A percentile compares a stretch with the other conserved stretches of the same genome.
Evolutionary conservation across 2,797 vertebrate genomes (phyloP).

Genomic region (Hipposideros larvatus): DNA sequence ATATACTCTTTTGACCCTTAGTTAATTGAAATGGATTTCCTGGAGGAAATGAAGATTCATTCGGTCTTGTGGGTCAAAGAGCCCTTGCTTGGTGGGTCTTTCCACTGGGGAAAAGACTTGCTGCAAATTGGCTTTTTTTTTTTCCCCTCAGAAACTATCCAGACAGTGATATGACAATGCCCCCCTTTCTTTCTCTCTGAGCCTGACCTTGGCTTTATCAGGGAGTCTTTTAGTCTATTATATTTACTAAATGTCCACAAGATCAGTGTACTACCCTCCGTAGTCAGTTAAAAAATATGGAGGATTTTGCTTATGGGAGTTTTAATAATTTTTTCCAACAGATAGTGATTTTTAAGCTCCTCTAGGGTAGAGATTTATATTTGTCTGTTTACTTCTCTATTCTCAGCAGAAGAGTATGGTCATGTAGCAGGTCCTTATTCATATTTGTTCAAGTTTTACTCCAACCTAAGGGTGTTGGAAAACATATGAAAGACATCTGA

Average conservation of each 20-base stretch:
- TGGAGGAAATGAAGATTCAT: neutral
- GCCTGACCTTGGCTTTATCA: neutral
- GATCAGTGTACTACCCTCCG: too few species aligned
- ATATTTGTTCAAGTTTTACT: neutral
- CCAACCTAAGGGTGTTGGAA: neutral
- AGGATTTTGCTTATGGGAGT: neutral
- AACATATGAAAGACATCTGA: neutral
- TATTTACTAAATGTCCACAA: neutral
- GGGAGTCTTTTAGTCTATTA: neutral
- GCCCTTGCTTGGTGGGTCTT: neutral
- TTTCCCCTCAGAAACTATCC: neutral
- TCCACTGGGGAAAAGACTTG: neutral
- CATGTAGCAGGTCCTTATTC: neutral
- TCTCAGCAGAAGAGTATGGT: neutral
- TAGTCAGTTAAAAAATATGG: neutral
- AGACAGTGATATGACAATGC: neutral
- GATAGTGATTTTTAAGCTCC: neutral
- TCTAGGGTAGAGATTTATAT: neutral
- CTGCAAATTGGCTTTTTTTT: neutral
- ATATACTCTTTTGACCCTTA: neutral
- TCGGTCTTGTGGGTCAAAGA: neutral
- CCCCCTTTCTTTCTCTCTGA: neutral
- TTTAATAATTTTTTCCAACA: neutral
- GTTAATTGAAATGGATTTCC: conserved; percentile 46
- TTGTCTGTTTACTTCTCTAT: neutral